These are phyloP conservation scores for Leptobrachium leishanense DNA, from an alignment of 2,113 vertebrate genomes.

Conservation along the genomic window DNA sequence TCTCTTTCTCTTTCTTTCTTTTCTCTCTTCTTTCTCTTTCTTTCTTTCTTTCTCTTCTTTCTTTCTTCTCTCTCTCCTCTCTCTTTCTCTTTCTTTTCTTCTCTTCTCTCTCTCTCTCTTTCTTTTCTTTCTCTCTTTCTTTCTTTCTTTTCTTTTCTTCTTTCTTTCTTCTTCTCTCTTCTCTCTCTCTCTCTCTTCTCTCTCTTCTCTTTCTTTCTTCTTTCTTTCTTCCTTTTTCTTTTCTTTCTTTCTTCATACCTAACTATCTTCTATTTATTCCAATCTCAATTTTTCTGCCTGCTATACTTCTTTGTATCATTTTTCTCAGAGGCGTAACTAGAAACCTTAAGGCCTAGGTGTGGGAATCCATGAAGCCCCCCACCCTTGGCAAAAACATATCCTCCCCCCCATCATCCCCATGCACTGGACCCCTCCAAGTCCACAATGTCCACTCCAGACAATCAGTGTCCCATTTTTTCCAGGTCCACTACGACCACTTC, in stretches of 20 bases:
- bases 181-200: background rate
- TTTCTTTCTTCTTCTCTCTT: background rate
- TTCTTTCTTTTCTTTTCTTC: constrained; percentile 15
- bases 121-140: background rate
- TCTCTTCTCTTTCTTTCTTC: background rate
- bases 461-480: no score
- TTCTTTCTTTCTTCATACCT: background rate
- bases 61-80: background rate
- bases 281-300: background rate
- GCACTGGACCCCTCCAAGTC: no score
- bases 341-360: no score
- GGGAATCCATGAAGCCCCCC: no score
- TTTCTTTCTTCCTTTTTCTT: background rate
- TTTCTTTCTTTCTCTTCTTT: background rate
- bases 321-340: no score
- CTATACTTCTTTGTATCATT: background rate
- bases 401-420: no score
- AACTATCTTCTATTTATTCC: background rate
- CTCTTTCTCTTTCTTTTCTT: background rate
- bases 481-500: no score
- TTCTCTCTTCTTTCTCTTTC: constrained; percentile 26
- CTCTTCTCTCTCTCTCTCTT: constrained; percentile 14
- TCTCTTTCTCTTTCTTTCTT: no score
- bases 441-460: no score
- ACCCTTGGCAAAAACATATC: no score